phyloP scores from a whole-genome alignment of 2,797 vertebrate species.

The Oceanodroma leucorhoa region DNA sequence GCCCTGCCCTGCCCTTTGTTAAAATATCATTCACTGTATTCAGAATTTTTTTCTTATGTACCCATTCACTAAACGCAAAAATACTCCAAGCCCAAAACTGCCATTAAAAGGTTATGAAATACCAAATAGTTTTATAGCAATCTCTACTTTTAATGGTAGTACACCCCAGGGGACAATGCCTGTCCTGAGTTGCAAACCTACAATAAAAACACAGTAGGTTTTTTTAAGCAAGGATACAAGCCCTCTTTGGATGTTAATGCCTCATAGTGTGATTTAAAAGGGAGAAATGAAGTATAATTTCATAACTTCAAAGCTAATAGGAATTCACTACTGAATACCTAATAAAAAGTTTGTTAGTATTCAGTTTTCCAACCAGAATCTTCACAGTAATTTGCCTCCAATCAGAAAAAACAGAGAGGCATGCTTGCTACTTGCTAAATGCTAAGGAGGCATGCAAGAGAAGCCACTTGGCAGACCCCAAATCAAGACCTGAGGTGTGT shows the following conservation, averaged over 20 bases:
- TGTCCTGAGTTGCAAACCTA: neutral
- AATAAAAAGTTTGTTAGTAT: neutral
- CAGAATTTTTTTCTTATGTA: neutral
- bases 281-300: neutral
- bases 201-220: neutral
- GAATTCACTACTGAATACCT: neutral
- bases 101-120: neutral
- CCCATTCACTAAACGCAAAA: neutral
- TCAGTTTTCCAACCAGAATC: neutral
- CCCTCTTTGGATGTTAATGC: neutral
- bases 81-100: neutral
- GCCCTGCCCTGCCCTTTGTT: no score
- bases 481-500: neutral
- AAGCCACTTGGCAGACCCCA: neutral
- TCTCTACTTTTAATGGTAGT: neutral
- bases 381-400: neutral
- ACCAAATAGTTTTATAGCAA: neutral
- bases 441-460: neutral
- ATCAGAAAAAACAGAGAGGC: neutral
- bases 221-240: neutral
- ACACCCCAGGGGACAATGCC: neutral
- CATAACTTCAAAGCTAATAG: neutral
- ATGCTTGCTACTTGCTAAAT: neutral
- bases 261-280: neutral
- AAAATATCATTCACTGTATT: neutral